A percentile compares a stretch with the other conserved stretches of the same genome.
Conservation (phyloP, 2,888 invertebrate species). For the Neuroscelio doddi region DNA sequence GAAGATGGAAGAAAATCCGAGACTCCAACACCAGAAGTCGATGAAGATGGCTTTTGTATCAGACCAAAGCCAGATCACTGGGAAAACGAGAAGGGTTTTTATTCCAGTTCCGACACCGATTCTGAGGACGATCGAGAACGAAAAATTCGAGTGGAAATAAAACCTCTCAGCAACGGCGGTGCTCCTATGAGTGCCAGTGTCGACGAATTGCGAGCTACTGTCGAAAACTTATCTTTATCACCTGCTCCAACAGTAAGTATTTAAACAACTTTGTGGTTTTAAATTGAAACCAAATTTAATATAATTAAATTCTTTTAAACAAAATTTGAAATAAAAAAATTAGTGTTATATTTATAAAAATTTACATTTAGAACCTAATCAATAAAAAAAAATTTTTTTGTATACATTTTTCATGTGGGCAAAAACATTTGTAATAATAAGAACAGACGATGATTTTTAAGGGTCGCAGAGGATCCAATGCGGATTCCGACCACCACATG, state of each 20-base stretch:
- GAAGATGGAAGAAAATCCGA: slow-evolving; percentile 73
- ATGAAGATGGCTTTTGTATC: slow-evolving; percentile 94
- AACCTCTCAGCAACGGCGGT: slow-evolving; percentile 91
- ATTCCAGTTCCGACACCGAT: slow-evolving; percentile 90
- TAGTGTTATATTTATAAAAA: slow-evolving; percentile 6
- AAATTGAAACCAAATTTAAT: too few relatives aligned
- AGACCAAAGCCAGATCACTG: slow-evolving; percentile 86
- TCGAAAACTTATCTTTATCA: slow-evolving; percentile 90
- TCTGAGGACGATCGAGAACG: slow-evolving; percentile 91
- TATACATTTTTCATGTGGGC: neutral
- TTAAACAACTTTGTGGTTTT: neutral
- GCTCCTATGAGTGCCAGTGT: slow-evolving; percentile 96
- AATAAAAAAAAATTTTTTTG: too few relatives aligned
- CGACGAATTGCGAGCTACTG: slow-evolving; percentile 92
- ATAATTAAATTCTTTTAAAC: too few relatives aligned
- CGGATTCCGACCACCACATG: slow-evolving; percentile 78
- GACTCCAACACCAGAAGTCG: slow-evolving; percentile 84
- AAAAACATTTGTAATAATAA: slow-evolving; percentile 25
- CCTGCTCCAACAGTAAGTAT: slow-evolving; percentile 80
- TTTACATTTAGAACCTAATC: neutral
- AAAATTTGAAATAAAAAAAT: too few relatives aligned
- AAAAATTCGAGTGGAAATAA: slow-evolving; percentile 95
- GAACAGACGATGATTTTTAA: slow-evolving; percentile 53
- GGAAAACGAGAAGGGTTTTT: slow-evolving; percentile 87
- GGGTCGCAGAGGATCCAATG: slow-evolving; percentile 80